Conservation (phyloP, 2,113 vertebrate genomes). For the Ailurus styani region DNA sequence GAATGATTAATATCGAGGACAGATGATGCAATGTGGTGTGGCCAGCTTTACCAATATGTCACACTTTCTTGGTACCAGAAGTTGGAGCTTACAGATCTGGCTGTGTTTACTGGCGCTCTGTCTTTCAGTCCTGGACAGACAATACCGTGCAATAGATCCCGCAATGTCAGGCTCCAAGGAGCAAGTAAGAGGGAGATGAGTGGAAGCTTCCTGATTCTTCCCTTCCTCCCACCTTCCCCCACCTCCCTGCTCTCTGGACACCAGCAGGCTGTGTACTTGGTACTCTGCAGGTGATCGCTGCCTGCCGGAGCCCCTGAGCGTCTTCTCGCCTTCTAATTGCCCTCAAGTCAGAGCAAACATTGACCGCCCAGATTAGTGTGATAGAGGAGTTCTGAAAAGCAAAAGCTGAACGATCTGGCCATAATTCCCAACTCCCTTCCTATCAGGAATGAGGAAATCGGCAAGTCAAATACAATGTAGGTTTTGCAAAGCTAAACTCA, state of each 20-base stretch:
- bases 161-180: too few species aligned
- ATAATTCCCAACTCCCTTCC: background rate
- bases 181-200: background rate
- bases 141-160: background rate
- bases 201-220: fast-evolving
- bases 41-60: background rate
- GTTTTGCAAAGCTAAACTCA: background rate
- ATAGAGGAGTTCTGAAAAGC: background rate
- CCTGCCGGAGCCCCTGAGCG: fast-evolving
- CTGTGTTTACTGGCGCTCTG: background rate
- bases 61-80: background rate
- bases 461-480: fast-evolving
- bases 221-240: too few species aligned
- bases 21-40: background rate
- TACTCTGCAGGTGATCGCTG: fast-evolving
- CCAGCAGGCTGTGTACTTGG: background rate
- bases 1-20: background rate
- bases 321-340: too few species aligned
- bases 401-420: background rate
- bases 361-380: fast-evolving
- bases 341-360: background rate
- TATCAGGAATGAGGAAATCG: background rate
- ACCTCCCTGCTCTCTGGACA: background rate
- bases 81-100: background rate
- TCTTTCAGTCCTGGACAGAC: too few species aligned